Evolutionary conservation across 1,140 invertebrate species (phyloP), one percentile per base, ranked within the genome.

Genomic region (Oreohelix idahoensis): DNA sequence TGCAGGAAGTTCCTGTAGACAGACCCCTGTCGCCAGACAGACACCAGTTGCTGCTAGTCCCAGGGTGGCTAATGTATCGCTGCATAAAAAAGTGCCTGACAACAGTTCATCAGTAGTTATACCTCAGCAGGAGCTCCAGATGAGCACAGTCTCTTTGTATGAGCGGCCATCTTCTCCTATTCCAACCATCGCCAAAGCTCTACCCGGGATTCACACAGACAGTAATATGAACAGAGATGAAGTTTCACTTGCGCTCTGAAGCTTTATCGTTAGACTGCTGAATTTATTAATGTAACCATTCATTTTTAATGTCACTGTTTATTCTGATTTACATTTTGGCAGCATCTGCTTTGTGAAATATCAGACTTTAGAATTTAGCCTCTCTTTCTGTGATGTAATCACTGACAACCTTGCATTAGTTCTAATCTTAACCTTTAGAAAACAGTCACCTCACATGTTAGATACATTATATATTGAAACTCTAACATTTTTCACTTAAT

Each of bases 171-270:
- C 32, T 1, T 38, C 42, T 53, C 42, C 58, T 39, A 13, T 69
- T 49, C 38, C 58, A 42, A 49, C 66, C 36, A 58, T 15, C 2
- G 23, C 2, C 2, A 66, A 81, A 10, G 20, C 32, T 38, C 73
- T 76, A 15, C 32, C 73, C 81, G 75, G 83, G 53, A 63, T 63
- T 70, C 38, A 84, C 36, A 66, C 82, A 71, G 45, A 53, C 42
- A 63, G 78, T 81, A 73, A 84, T 74, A 51, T 77, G 83, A 69
- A 86, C 73, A 39, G 38, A 49, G 53, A 39, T 42, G 70, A 73
- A 20, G 20, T 51, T 0, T 10, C 35, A n/a, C 51, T n/a, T 51
- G 45, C 45, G n/a, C 29, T 32, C 8, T 66, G 63, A 66, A 10
- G 63, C 32, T 11, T 66, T 58, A 15, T 58, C 15, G 5, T 58